Conservation (phyloP, 64 coral and sea anemone species). For the Acropora tenuis region DNA sequence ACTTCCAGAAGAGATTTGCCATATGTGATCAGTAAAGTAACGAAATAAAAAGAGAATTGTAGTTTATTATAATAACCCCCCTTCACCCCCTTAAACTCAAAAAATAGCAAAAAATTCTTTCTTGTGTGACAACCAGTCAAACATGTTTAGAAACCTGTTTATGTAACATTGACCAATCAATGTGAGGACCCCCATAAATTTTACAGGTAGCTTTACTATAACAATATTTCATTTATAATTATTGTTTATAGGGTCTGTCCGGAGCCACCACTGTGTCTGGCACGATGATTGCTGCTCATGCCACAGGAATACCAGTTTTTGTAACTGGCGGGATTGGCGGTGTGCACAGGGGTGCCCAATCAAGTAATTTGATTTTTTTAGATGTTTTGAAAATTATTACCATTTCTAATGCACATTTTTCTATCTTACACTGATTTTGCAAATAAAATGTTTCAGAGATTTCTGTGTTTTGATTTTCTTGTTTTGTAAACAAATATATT, state of each 20-base stretch:
- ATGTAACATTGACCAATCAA: no score
- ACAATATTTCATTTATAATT: not conserved
- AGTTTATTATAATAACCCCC: not conserved
- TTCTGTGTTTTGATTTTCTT: no score
- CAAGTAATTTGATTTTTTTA: constrained; percentile 61
- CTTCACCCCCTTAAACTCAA: not conserved
- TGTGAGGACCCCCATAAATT: no score
- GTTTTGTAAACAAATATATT: no score
- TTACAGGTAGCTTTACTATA: no score
- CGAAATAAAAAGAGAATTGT: not conserved
- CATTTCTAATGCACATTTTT: not conserved
- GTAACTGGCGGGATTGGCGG: constrained; percentile 98
- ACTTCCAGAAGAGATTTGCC: constrained; percentile 95
- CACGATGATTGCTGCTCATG: constrained; percentile 90
- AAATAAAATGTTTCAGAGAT: no score
- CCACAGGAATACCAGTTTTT: constrained; percentile 92
- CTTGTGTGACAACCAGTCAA: no score
- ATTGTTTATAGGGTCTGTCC: constrained; percentile 66
- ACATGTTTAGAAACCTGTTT: no score
- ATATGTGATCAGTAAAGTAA: constrained; percentile 90
- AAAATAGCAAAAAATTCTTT: no score
- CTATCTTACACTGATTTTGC: not conserved
- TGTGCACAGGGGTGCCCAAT: constrained; percentile 81
- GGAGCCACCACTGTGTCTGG: constrained; percentile 95
- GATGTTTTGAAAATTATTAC: not conserved